Evolutionary conservation across 2,888 invertebrate genomes (phyloP), one percentile per base, ranked within the genome.

Genomic region (Bugulina stolonifera): DNA sequence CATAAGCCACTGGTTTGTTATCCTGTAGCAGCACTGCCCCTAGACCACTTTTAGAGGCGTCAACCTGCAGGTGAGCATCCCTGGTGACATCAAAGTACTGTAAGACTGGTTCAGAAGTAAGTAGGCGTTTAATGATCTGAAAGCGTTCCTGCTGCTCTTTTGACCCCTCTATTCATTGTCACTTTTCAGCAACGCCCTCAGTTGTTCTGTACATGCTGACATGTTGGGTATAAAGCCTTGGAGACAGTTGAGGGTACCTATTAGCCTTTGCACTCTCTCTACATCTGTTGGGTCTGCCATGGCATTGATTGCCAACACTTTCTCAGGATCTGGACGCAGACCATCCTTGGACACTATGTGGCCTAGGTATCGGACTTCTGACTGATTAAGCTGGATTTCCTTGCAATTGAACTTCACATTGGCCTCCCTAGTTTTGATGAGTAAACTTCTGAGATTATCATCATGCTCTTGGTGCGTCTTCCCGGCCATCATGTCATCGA

Each of bases 401-500:
- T 72, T 72, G 5, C 25, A 35, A 72, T 77, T 77, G 64, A 77
- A 77, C 54, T 73, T 73, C 1, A 75, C 57, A 43, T 74, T 73
- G 14, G 69, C 70, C 34, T 74, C 73, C 29, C 64, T 29, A 1
- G 73, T 73, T 27, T 73, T 34, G 57, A 73, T 57, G 69, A 77
- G 70, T 22, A 77, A 73, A 64, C 69, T 73, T 2, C n/a, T 10
- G 23, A 76, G 43, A 14, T 72, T 74, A 10, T 35, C 52, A 72
- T 76, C 75, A 72, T 77, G 77, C 71, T 76, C 76, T 34, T 54
- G 34, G 22, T 73, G 74, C 54, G 72, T 54, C 52, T 52, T 52
- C 27, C 71, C 77, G 25, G 74, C 74, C 22, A 77, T 73, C 14
- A 76, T 55, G 55, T 76, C 74, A 71, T 75, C 76, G 54, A 72